Evolutionary conservation across 2,113 vertebrate genomes (phyloP).

Genomic region (Columbina picui): DNA sequence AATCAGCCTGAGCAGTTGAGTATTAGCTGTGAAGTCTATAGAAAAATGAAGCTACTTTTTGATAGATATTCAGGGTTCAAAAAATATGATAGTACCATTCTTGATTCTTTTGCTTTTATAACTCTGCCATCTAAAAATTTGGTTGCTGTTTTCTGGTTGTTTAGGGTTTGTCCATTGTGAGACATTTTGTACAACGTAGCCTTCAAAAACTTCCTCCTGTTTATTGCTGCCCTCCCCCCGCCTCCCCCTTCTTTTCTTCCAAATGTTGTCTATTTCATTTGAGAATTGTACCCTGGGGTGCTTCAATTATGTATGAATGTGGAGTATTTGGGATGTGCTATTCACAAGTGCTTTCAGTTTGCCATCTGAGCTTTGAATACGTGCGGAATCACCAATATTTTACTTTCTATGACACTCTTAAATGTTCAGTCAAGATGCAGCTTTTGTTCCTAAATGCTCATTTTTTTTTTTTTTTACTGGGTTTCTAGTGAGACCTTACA

Average conservation of each 20-base stretch:
- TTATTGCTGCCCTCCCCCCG: neutral
- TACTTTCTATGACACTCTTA: neutral
- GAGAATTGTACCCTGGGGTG: constrained; percentile 20
- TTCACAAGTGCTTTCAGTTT: constrained; percentile 7
- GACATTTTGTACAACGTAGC: neutral
- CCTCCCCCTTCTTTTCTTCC: neutral
- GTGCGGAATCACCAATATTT: neutral
- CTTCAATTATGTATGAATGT: constrained; percentile 36
- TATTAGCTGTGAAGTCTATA: neutral
- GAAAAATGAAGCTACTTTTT: neutral
- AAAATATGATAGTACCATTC: neutral
- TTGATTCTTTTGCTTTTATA: neutral
- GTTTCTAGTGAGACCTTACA: neutral
- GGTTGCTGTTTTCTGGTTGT: neutral
- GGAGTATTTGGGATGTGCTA: constrained; percentile 13
- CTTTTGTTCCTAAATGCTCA: neutral
- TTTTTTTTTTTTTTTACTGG: neutral
- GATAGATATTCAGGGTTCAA: neutral
- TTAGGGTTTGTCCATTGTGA: neutral
- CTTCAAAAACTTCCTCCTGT: constrained; percentile 6
- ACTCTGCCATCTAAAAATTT: neutral
- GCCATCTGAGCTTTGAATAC: neutral
- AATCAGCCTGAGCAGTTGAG: neutral
- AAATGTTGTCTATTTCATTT: constrained; percentile 35
- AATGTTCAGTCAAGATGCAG: neutral